Evolutionary conservation across 2,888 invertebrate species (phyloP).

Genomic region (Corbicula japonica): DNA sequence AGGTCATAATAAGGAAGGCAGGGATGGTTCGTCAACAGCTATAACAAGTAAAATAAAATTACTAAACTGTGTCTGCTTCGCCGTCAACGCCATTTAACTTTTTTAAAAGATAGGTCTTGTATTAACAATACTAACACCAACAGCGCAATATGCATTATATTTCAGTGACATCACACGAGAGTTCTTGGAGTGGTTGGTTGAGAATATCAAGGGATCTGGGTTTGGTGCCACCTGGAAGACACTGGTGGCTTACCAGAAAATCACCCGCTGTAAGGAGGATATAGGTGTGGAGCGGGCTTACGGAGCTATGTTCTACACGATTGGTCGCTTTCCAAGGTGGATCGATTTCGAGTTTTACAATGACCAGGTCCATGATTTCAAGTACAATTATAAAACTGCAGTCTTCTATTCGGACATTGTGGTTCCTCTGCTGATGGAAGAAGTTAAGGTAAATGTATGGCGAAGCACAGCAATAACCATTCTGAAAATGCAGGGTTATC

Average conservation of each 20-base stretch:
- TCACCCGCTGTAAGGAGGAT: slow-evolving; percentile 94
- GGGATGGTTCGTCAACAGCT: too few species aligned
- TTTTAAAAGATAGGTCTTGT: too few species aligned
- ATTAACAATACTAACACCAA: too few species aligned
- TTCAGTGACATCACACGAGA: slow-evolving; percentile 75
- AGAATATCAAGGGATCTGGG: slow-evolving; percentile 75
- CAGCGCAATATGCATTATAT: not conserved
- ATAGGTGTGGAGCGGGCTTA: slow-evolving; percentile 95
- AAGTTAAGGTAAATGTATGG: slow-evolving; percentile 88
- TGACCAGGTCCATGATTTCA: slow-evolving; percentile 93
- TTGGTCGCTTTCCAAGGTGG: slow-evolving; percentile 90
- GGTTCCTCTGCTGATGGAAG: slow-evolving; percentile 89
- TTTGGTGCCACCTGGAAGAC: slow-evolving; percentile 78
- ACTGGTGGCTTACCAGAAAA: slow-evolving; percentile 94
- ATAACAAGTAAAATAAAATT: too few species aligned
- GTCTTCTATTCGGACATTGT: slow-evolving; percentile 94
- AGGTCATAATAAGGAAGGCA: too few species aligned
- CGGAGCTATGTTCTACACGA: slow-evolving; percentile 95
- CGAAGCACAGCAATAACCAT: too few species aligned
- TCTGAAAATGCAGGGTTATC: too few species aligned
- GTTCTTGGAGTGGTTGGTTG: slow-evolving; percentile 78
- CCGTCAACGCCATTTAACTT: too few species aligned
- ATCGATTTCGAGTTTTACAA: slow-evolving; percentile 93
- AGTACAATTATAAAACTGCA: slow-evolving; percentile 93
- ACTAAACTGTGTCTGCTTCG: too few species aligned